phyloP scores from a whole-genome alignment of 2,888 invertebrate genomes.

The Incurvaria masculella region DNA sequence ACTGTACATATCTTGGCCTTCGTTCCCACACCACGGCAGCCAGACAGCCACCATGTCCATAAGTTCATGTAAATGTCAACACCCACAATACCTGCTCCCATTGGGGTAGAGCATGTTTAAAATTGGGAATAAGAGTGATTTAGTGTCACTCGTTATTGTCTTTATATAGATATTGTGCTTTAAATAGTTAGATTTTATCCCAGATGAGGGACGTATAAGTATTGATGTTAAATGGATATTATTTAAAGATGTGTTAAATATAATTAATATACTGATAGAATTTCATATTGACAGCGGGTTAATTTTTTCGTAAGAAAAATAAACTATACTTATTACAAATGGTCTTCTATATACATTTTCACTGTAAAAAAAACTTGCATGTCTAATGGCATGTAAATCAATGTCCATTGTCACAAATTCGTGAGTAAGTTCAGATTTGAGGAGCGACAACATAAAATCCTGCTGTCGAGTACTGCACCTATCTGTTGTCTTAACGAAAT shows the following conservation, averaged over 20 bases:
- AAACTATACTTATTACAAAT: slow-evolving; percentile 9
- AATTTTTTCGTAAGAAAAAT: slow-evolving; percentile 16
- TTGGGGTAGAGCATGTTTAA: neutral
- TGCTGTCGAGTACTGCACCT: too few relatives aligned
- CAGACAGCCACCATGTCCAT: too few relatives aligned
- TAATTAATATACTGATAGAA: slow-evolving; percentile 23
- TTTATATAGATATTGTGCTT: slow-evolving; percentile 5
- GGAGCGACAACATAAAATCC: too few relatives aligned
- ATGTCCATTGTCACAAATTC: too few relatives aligned
- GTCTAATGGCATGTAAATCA: too few relatives aligned
- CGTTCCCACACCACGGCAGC: too few relatives aligned
- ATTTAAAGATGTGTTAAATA: slow-evolving; percentile 22
- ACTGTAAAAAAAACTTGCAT: too few relatives aligned
- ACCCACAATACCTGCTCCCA: too few relatives aligned
- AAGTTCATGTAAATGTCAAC: too few relatives aligned
- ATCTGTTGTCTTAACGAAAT: too few relatives aligned
- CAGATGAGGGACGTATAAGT: slow-evolving; percentile 16
- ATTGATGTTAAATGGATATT: slow-evolving; percentile 18
- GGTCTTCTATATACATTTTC: slow-evolving; percentile 5
- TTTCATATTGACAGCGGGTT: slow-evolving; percentile 14
- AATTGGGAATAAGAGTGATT: neutral
- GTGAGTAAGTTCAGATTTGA: too few relatives aligned
- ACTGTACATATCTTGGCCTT: too few relatives aligned
- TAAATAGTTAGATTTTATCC: slow-evolving; percentile 13
- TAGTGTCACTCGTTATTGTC: neutral